Base-by-base conservation (phyloP, 2,113 vertebrate genomes). In the Cacatua alba region DNA sequence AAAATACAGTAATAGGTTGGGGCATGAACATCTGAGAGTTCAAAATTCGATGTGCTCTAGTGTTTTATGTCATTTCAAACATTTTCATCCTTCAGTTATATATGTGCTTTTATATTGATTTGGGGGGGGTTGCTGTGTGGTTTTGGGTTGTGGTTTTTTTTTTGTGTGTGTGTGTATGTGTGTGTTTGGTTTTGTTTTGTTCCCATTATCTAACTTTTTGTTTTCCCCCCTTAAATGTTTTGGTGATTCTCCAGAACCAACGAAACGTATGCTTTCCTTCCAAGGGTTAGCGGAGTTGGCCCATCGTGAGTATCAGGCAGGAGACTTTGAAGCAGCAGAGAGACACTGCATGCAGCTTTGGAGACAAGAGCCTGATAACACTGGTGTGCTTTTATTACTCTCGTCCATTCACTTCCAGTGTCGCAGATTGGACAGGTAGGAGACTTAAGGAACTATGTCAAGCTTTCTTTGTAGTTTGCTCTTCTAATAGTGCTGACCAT, bases 231-330 rank as follows among this genome's bases (percentile, higher is more conserved):
- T 98, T 98, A 97, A 98, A 98, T 99, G 98, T 99, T 98, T 99
- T 99, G 99, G 98, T 99, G 97, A 98, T 96, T 98, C 99, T 99
- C 98, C 99, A 99, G 99, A 99, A 99, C 99, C 99, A 98, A 99
- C 99, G 98, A 99, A 99, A 99, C 99, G 98, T 99, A 98, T 99
- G 98, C 99, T 99, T 99, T 99, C 99, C 98, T 99, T 99, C 99
- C 99, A 99, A 99, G 99, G 99, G 99, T 99, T 99, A 99, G 99
- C 99, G 92, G 99, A 99, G 98, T 98, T 99, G 99, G 99, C 99
- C 97, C 99, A 99, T 97, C 99, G 99, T 75, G 99, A 99, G 97
- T 99, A 99, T 98, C 99, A 99, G 98, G 99, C 99, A 82, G 99
- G 99, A 65, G 99, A 99, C 97, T 99, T 99, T 97, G 99, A 99